Evolutionary conservation across 2,113 vertebrate species (phyloP), one percentile per base, ranked within the genome.

Genomic region (Quiscalus mexicanus): DNA sequence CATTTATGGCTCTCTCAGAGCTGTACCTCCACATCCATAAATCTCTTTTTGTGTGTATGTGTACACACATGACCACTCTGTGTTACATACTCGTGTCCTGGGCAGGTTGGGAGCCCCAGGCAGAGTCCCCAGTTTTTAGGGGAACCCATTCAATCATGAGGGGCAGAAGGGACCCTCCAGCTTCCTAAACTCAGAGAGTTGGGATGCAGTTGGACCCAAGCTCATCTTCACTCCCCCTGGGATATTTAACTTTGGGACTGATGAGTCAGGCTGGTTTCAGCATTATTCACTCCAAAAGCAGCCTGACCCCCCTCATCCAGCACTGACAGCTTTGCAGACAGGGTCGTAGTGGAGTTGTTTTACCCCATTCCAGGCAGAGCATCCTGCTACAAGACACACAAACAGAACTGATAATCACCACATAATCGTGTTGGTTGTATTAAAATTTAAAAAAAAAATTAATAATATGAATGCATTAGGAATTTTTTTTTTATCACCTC

Each of bases 21-120:
- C 6, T 24, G 13, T 24, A 2, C 11, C 12, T 35, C 7, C 22
- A 11, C 3, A 21, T 0, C 23, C 58, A 56, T 15, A 3, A 33
- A 47, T 42, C 12, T 6, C 13, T 33, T 13, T 33, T 9, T 49
- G 14, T 50, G 20, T 58, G 2, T 37, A 0, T 10, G 2, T 10
- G 3, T 2, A 7, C 13, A 62, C 4, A n/a, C 10, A 10, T 4
- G 27, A 4, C 3, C 41, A 10, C 39, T 53, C 27, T 47, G 41
- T 33, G 58, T 22, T 12, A 45, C 28, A 6, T 0, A 6, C 52
- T 13, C 5, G 1, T 49, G 64, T 23, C 64, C 14, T 22, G 37
- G 53, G 82, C 69, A 41, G 6, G 3, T 1, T 39, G 69, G n/a
- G 69, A 65, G 35, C 70, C 49, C 41, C 69, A 53, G 81, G 33